Conservation (phyloP, 2,888 invertebrate genomes). For the Agrochola macilenta region DNA sequence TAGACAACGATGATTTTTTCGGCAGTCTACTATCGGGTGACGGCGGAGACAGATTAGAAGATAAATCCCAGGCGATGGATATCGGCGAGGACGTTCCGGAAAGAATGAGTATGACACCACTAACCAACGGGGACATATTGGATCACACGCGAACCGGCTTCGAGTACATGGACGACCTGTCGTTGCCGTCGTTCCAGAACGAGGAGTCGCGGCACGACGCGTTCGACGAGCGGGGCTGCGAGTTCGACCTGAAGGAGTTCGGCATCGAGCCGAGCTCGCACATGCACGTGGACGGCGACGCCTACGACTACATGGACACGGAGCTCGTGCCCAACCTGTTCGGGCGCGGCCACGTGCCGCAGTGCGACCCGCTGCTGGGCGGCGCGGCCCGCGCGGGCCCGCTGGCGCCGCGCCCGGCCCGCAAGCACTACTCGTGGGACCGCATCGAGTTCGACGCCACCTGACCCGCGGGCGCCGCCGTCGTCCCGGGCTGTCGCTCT, state of each 20-base stretch:
- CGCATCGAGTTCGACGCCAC: slow-evolving; percentile 93
- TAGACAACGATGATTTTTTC: slow-evolving; percentile 85
- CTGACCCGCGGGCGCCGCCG: slow-evolving; percentile 77
- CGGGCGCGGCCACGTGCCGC: slow-evolving; percentile 87
- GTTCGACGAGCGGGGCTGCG: slow-evolving; percentile 80
- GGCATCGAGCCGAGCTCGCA: slow-evolving; percentile 92
- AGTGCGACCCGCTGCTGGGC: slow-evolving; percentile 94
- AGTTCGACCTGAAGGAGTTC: slow-evolving; percentile 91
- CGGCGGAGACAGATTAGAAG: slow-evolving; percentile 73
- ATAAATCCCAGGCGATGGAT: slow-evolving; percentile 83
- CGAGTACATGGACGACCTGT: slow-evolving; percentile 87
- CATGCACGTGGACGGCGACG: slow-evolving; percentile 89
- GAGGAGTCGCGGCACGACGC: slow-evolving; percentile 80
- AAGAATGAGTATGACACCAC: slow-evolving; percentile 83
- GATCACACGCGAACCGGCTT: slow-evolving; percentile 83
- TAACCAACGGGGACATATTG: slow-evolving; percentile 84
- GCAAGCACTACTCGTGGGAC: slow-evolving; percentile 94
- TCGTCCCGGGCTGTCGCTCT: slow-evolving; percentile 60
- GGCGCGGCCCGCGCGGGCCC: slow-evolving; percentile 91
- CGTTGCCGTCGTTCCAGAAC: slow-evolving; percentile 84
- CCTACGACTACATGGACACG: slow-evolving; percentile 86
- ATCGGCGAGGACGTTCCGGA: slow-evolving; percentile 82
- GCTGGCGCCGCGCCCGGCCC: slow-evolving; percentile 91
- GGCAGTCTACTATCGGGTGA: slow-evolving; percentile 81
- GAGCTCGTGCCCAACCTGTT: slow-evolving; percentile 87